A percentile compares a stretch with the other conserved stretches of the same genome.
These are phyloP conservation scores for Scolopax rusticola DNA, from an alignment of 2,797 vertebrate genomes.

Conservation along the genomic window DNA sequence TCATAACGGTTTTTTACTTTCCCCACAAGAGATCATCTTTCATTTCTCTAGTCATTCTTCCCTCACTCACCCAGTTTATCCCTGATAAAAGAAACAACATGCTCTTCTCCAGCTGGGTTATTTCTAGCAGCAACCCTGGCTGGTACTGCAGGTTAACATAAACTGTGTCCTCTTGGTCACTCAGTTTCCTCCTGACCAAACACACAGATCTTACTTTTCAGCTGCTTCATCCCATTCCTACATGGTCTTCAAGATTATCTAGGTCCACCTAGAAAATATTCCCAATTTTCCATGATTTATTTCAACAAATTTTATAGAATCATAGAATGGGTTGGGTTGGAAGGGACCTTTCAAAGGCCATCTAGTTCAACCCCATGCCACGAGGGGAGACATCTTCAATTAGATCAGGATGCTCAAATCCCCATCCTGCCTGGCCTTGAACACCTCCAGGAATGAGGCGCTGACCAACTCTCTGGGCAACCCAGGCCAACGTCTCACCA, in stretches of 20 bases:
- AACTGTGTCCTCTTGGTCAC: background rate
- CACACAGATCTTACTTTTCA: background rate
- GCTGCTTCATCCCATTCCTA: background rate
- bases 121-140: background rate
- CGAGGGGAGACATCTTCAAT: background rate
- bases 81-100: background rate
- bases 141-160: background rate
- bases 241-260: background rate
- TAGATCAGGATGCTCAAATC: background rate
- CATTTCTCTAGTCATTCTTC: background rate
- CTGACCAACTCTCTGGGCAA: background rate
- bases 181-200: background rate
- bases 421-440: background rate
- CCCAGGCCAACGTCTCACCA: background rate
- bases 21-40: background rate
- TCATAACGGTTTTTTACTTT: background rate
- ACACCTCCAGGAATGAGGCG: background rate
- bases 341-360: background rate
- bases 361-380: background rate
- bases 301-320: background rate
- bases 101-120: background rate
- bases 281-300: background rate
- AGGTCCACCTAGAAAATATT: background rate
- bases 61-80: background rate
- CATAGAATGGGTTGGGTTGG: background rate